Base-by-base conservation (phyloP, 2,797 vertebrate species). In the Spizella passerina region DNA sequence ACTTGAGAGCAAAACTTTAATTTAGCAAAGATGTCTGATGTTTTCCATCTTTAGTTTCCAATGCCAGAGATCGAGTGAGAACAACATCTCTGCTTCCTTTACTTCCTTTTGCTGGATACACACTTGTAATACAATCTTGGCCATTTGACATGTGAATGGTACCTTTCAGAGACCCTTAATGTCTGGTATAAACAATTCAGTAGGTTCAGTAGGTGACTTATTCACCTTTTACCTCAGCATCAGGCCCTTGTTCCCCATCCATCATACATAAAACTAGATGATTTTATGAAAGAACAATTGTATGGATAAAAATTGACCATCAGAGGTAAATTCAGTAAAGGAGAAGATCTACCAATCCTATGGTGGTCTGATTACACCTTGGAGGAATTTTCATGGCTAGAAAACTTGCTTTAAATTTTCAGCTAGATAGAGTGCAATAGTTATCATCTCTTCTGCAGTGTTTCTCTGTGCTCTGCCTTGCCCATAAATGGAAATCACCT, bases 21-120 rank as follows among this genome's bases (percentile, higher is more conserved):
- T 56, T 81, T 66, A 68, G 19, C 24, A 55, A 60, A 44, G 26
- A 41, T 66, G 82, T 77, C 34, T 78, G 29, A 8, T 70, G 20
- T n/a, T 72, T 72, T 50, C 18, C 5, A 82, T 52, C 32, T 55
- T 69, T 15, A 53, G 8, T 61, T 90, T 88, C 61, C 21, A 41
- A 1, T 47, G 36, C 20, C 20, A 30, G 15, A 43, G 60, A 38
- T 27, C 1, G 4, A 43, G 5, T 2, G 4, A 4, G 1, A 9
- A 17, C 27, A 41, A 3, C 30, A 50, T 32, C 46, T 61, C 26
- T 24, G 36, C 16, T 36, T 32, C 65, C n/a, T 55, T 22, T 69
- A 36, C 17, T 53, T 85, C 14, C n/a, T 89, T 89, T 69, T 65
- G 12, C 60, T 59, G 52, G 44, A 32, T 34, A 23, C 9, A 44